Conservation (phyloP, 2,113 vertebrate species). For the Hippopotamus amphibius region DNA sequence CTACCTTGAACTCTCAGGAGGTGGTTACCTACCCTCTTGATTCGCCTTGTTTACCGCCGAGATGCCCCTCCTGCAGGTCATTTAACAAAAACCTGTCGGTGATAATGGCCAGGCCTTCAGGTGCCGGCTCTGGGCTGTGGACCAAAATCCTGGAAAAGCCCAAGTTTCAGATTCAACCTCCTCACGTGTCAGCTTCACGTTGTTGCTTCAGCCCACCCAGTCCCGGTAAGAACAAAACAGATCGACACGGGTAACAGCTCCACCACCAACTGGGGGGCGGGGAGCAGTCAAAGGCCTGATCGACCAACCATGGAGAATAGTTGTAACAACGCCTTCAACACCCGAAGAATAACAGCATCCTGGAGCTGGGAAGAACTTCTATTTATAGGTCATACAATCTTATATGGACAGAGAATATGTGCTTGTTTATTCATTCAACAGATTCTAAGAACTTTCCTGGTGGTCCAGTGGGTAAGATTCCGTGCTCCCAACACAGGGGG, state of each 20-base stretch:
- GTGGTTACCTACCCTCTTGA: neutral
- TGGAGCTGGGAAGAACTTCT: neutral
- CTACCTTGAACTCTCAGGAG: neutral
- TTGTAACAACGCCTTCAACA: neutral
- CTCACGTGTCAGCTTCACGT: neutral
- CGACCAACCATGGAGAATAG: neutral
- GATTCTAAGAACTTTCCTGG: neutral
- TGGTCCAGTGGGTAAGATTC: no score
- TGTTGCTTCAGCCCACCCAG: neutral
- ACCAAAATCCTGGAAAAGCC: neutral
- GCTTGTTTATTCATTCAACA: constrained; percentile 16
- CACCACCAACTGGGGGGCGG: neutral
- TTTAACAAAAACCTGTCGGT: neutral
- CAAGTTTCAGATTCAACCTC: neutral
- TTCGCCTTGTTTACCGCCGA: neutral
- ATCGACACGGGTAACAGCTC: rapidly evolving
- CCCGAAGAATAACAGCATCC: neutral
- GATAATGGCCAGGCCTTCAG: neutral
- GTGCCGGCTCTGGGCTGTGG: neutral
- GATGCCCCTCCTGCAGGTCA: neutral
- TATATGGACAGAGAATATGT: neutral
- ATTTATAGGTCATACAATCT: neutral
- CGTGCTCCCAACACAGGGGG: no score
- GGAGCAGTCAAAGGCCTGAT: neutral
- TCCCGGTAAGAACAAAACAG: neutral